A percentile compares a stretch with the other conserved stretches of the same genome.
These are phyloP conservation scores for Hypotaenidia philippensis DNA, from an alignment of 2,797 vertebrate species.

Conservation along the genomic window DNA sequence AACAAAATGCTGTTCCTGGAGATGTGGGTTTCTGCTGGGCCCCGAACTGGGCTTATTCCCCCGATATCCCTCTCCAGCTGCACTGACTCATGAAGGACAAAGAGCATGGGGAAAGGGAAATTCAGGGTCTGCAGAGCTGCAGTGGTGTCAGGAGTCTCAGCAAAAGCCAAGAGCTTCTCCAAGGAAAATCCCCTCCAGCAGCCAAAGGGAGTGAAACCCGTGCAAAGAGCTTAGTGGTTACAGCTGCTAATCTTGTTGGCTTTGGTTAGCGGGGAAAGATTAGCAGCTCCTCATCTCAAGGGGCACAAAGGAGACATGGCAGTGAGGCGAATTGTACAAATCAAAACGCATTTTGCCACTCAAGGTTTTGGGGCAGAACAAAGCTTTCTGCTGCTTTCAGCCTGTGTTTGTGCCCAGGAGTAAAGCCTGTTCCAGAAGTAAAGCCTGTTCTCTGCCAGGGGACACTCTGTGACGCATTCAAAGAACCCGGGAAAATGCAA, in stretches of 20 bases:
- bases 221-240: neutral
- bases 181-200: neutral
- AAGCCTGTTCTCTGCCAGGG: neutral
- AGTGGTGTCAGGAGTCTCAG: neutral
- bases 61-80: neutral
- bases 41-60: accelerated
- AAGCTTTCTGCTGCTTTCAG: neutral
- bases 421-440: neutral
- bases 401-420: neutral
- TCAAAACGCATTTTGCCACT: neutral
- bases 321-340: neutral
- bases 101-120: neutral
- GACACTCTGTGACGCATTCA: accelerated
- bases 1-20: neutral
- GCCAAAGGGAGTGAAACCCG: neutral
- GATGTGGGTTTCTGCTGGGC: neutral
- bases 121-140: neutral
- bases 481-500: neutral
- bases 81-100: neutral
- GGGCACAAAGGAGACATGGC: neutral
- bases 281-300: neutral
- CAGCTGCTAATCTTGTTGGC: neutral
- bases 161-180: neutral
- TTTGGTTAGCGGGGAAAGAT: neutral
- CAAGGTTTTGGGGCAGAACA: neutral